A percentile compares a stretch with the other conserved stretches of the same genome.
Conservation (phyloP, 2,797 vertebrate species). For the Adelosebastes latens region DNA sequence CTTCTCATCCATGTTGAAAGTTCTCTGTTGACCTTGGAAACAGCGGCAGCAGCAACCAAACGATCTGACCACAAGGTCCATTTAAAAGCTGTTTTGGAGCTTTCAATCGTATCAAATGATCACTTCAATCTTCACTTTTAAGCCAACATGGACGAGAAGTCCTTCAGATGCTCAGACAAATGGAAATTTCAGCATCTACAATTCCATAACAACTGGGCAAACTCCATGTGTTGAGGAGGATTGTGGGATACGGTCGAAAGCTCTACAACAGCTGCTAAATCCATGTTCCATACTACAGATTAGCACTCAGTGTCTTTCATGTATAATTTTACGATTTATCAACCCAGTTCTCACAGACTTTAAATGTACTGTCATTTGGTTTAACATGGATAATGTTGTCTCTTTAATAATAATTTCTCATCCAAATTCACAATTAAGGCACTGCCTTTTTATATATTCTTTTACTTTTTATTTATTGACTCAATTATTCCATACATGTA, state of each 20-base stretch:
- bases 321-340: background rate
- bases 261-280: background rate
- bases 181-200: background rate
- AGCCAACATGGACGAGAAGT: background rate
- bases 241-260: background rate
- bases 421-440: background rate
- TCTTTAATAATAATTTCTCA: background rate
- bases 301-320: background rate
- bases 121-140: background rate
- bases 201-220: background rate
- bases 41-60: background rate
- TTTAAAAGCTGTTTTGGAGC: background rate
- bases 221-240: background rate
- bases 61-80: background rate
- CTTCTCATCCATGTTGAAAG: background rate
- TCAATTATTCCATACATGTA: background rate
- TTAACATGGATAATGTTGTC: background rate
- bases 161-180: background rate
- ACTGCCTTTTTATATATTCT: background rate
- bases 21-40: background rate
- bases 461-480: background rate
- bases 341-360: background rate
- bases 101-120: background rate
- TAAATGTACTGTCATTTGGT: background rate
- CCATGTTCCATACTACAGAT: background rate